phyloP scores from a whole-genome alignment of 2,888 invertebrate genomes.

The Aphidius colemani region DNA sequence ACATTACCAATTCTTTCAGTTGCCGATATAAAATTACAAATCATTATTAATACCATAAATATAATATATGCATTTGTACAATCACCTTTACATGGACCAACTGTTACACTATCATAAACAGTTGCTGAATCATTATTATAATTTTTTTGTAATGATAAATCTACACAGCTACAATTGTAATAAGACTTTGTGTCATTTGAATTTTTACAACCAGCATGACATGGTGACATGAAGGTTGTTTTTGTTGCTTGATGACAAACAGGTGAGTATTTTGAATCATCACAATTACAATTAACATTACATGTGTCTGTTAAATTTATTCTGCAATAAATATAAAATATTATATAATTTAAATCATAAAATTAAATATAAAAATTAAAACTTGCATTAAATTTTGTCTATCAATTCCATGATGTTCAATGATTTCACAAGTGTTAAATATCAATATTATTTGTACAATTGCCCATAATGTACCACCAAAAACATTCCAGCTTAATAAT shows the following conservation, averaged over 20 bases:
- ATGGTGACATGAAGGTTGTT: conserved; percentile 72
- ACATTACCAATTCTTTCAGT: conserved; percentile 72
- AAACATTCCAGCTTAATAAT: conserved; percentile 68
- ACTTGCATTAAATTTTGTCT: not conserved
- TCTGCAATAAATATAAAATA: conserved; percentile 47
- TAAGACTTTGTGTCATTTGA: conserved; percentile 50
- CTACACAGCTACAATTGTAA: conserved; percentile 50
- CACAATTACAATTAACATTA: conserved; percentile 68
- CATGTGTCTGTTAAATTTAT: conserved; percentile 64
- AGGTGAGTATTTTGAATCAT: conserved; percentile 67
- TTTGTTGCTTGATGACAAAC: conserved; percentile 66
- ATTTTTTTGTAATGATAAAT: not conserved
- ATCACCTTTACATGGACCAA: conserved; percentile 55
- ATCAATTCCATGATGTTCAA: conserved; percentile 55
- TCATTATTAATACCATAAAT: conserved; percentile 62
- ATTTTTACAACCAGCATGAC: conserved; percentile 72
- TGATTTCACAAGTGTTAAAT: conserved; percentile 63
- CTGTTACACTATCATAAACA: conserved; percentile 40
- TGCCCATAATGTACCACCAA: conserved; percentile 65
- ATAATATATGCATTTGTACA: conserved; percentile 56
- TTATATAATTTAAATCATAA: not conserved
- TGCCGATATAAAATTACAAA: conserved; percentile 67
- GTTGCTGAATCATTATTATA: not conserved
- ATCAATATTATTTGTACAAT: conserved; percentile 63
- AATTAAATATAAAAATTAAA: not conserved